Conservation (phyloP, 2,113 vertebrate species). For the Myodes glareolus region DNA sequence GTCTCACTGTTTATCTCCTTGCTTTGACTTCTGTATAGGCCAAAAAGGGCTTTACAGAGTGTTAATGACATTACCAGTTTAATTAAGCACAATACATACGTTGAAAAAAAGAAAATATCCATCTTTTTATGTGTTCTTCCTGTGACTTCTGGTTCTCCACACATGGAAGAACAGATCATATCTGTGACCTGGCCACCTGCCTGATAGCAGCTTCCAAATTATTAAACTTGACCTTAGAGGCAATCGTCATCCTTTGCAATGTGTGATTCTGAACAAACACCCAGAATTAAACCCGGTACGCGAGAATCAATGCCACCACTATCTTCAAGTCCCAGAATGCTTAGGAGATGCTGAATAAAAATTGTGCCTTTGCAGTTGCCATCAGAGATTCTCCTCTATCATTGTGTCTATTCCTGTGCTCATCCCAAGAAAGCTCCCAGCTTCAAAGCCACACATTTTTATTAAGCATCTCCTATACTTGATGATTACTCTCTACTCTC, state of each 20-base stretch:
- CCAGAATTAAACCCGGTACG: neutral
- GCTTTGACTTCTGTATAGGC: neutral
- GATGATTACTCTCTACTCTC: neutral
- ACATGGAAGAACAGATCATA: neutral
- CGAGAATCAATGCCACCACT: neutral
- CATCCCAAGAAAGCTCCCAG: neutral
- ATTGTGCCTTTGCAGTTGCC: neutral
- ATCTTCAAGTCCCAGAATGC: conserved; percentile 1
- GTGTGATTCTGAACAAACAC: neutral
- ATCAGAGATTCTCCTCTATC: neutral
- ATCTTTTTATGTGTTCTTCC: neutral
- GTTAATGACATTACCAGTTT: neutral
- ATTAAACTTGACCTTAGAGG: neutral
- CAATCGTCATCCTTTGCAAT: neutral
- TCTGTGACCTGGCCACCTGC: neutral
- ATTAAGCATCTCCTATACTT: neutral
- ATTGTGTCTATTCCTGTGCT: neutral
- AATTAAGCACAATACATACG: neutral
- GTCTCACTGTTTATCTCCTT: neutral
- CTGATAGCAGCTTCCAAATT: neutral
- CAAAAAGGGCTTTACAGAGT: neutral
- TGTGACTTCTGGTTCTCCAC: neutral
- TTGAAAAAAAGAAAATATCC: neutral
- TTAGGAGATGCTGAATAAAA: conserved; percentile 16
- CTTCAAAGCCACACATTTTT: neutral